Evolutionary conservation across 2,113 vertebrate species (phyloP).

Genomic region (Nycticorax nycticorax): DNA sequence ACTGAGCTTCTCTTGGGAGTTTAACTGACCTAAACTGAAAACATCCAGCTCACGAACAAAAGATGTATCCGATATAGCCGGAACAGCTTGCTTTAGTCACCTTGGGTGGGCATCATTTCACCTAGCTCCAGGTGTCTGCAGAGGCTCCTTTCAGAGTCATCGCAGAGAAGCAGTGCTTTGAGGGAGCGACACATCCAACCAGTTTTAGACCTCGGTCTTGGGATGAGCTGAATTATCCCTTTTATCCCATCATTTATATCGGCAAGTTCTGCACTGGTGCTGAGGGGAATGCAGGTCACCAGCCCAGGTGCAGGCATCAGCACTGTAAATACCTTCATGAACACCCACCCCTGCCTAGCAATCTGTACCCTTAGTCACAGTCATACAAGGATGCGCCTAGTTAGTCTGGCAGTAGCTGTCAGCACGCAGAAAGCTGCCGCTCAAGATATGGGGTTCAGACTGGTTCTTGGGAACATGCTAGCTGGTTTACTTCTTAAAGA

Average conservation of each 20-base stretch:
- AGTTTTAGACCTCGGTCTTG: background rate
- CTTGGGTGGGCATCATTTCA: background rate
- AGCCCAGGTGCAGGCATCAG: background rate
- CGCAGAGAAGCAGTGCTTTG: background rate
- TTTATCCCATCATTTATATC: background rate
- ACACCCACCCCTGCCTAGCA: background rate
- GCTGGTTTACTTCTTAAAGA: background rate
- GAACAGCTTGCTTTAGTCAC: background rate
- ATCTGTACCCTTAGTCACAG: background rate
- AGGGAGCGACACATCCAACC: background rate
- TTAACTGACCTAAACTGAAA: background rate
- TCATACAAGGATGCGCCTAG: background rate
- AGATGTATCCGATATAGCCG: background rate
- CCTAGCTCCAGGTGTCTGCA: background rate
- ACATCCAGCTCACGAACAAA: background rate
- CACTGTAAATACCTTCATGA: background rate
- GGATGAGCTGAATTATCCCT: background rate
- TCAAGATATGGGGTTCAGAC: background rate
- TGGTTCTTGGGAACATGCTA: background rate
- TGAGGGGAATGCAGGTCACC: background rate
- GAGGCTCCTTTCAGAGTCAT: background rate
- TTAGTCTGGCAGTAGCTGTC: background rate
- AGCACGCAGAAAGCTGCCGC: background rate
- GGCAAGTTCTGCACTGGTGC: background rate
- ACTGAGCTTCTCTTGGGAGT: background rate